A percentile compares a stretch with the other conserved stretches of the same genome.
These are phyloP conservation scores for Vicugna pacos DNA, from an alignment of 2,113 vertebrate species.

Conservation along the genomic window DNA sequence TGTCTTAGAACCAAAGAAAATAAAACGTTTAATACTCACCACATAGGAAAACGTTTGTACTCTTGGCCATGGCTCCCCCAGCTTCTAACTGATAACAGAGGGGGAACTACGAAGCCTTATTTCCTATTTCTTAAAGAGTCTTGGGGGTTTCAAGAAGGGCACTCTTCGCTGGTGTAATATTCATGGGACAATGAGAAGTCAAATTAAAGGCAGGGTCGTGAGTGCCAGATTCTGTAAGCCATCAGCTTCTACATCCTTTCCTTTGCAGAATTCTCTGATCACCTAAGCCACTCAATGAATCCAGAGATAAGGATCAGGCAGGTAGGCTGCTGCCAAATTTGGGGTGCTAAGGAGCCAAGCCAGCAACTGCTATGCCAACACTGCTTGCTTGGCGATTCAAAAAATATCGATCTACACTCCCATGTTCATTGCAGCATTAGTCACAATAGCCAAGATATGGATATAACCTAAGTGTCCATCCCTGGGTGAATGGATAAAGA, in stretches of 20 bases:
- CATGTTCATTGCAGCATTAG: neutral
- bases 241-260: no score
- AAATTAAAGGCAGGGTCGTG: neutral
- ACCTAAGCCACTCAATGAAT: neutral
- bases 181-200: neutral
- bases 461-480: neutral
- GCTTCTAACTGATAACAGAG: neutral
- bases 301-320: neutral
- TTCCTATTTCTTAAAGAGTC: constrained; percentile 2
- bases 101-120: neutral
- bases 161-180: neutral
- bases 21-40: neutral
- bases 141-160: neutral
- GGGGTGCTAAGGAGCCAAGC: neutral
- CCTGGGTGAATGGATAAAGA: neutral
- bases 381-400: neutral
- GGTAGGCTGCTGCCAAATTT: accelerated
- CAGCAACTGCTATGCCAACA: no score
- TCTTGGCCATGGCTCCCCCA: neutral
- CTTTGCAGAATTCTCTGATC: neutral
- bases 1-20: neutral
- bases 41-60: neutral
- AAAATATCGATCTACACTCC: neutral
- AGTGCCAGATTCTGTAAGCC: neutral
- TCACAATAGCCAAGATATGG: no score